Evolutionary conservation across 2,797 vertebrate genomes (phyloP).

Genomic region (Melanotaenia nigrans): DNA sequence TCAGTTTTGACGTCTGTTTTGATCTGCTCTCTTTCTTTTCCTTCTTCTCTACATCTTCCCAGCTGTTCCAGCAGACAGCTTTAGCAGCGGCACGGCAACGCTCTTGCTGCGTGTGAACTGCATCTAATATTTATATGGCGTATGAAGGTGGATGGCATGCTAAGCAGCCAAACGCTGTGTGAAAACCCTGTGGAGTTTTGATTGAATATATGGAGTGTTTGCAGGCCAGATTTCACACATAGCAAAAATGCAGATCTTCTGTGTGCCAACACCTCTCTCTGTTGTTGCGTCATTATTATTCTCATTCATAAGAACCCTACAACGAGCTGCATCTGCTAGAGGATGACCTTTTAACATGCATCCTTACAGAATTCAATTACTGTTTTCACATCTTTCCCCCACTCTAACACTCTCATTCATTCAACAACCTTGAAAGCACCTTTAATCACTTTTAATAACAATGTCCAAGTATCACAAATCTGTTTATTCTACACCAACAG

Average conservation of each 20-base stretch:
- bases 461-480: slow-evolving; percentile 55
- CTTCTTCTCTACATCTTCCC: slow-evolving; percentile 14
- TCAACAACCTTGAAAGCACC: slow-evolving; percentile 49
- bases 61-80: slow-evolving; percentile 31
- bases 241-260: slow-evolving; percentile 45
- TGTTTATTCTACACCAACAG: slow-evolving; percentile 53
- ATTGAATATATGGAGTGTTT: slow-evolving; percentile 42
- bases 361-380: slow-evolving; percentile 73
- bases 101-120: slow-evolving; percentile 32
- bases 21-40: slow-evolving; percentile 11
- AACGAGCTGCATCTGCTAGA: slow-evolving; percentile 48
- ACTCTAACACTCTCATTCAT: slow-evolving; percentile 35
- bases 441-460: slow-evolving; percentile 67
- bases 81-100: slow-evolving; percentile 25
- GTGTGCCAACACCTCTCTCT: slow-evolving; percentile 1
- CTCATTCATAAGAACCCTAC: slow-evolving; percentile 47
- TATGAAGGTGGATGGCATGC: slow-evolving; percentile 42
- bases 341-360: slow-evolving; percentile 52
- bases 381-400: slow-evolving; percentile 19
- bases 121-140: slow-evolving; percentile 58
- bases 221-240: slow-evolving; percentile 42
- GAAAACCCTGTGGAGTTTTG: slow-evolving; percentile 28
- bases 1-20: slow-evolving; percentile 30
- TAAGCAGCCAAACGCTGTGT: slow-evolving; percentile 27
- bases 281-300: slow-evolving; percentile 56